Conservation (phyloP, 2,888 invertebrate species). For the Dasypolia templi region DNA sequence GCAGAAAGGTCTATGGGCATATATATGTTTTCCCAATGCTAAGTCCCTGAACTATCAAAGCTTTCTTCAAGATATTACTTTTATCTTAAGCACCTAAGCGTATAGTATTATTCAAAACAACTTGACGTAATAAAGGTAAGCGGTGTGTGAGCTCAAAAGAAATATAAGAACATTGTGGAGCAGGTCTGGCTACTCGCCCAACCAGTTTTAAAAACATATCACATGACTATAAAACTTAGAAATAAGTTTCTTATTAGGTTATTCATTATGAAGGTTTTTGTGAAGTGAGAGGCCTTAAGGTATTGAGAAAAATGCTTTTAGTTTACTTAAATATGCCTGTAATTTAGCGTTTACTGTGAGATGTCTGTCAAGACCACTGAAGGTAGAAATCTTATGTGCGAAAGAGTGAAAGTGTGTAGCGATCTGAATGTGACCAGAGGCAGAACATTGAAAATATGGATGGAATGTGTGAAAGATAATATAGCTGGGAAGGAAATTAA, state of each 20-base stretch:
- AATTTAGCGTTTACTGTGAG: too few species aligned
- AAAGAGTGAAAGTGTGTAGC: too few species aligned
- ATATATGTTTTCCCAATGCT: too few species aligned
- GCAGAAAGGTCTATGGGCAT: too few species aligned
- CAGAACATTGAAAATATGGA: background rate
- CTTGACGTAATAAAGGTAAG: slow-evolving; percentile 49
- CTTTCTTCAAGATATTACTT: background rate
- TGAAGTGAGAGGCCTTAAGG: background rate
- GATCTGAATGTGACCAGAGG: too few species aligned
- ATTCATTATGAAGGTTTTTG: slow-evolving; percentile 29
- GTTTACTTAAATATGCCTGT: too few species aligned
- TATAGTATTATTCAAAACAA: slow-evolving; percentile 31
- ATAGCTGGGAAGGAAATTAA: too few species aligned
- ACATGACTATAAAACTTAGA: slow-evolving; percentile 69
- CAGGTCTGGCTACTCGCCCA: slow-evolving; percentile 71
- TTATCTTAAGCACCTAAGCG: background rate
- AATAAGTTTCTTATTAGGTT: slow-evolving; percentile 37
- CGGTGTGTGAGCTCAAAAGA: slow-evolving; percentile 71
- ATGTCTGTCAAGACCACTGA: too few species aligned
- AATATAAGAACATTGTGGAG: slow-evolving; percentile 80
- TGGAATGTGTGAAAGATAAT: too few species aligned
- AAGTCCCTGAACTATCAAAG: background rate
- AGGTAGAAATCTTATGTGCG: too few species aligned
- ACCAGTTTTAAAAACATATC: slow-evolving; percentile 88
- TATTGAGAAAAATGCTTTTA: background rate